Conservation (phyloP, 1,140 invertebrate genomes). For the Ostrea denselamellosa region DNA sequence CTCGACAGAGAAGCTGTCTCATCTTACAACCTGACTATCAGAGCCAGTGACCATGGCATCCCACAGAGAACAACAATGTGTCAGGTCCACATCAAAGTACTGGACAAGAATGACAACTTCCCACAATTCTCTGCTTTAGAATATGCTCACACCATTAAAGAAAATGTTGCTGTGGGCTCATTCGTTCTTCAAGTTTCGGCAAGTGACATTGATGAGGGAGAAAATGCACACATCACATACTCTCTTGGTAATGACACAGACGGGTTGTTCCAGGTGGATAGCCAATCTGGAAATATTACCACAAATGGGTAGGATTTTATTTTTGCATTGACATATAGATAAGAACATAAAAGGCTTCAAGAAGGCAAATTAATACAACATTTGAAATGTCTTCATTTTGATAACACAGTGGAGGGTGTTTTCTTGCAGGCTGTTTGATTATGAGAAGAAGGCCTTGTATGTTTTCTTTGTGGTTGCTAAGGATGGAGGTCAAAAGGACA, state of each 20-base stretch:
- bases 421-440: slow-evolving; percentile 86
- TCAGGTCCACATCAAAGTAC: slow-evolving; percentile 59
- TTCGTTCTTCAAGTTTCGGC: slow-evolving; percentile 84
- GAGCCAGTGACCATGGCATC: slow-evolving; percentile 82
- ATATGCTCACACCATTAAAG: slow-evolving; percentile 80
- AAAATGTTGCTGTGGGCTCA: slow-evolving; percentile 66
- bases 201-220: slow-evolving; percentile 88
- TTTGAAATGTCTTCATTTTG: background rate
- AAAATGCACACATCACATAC: slow-evolving; percentile 83
- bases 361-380: background rate
- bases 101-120: slow-evolving; percentile 71
- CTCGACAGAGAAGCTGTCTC: slow-evolving; percentile 91
- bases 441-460: slow-evolving; percentile 88
- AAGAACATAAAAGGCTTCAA: background rate
- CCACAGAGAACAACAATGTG: slow-evolving; percentile 46
- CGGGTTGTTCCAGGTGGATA: slow-evolving; percentile 72
- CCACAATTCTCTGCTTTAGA: slow-evolving; percentile 57
- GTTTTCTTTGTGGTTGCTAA: slow-evolving; percentile 92
- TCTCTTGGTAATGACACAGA: slow-evolving; percentile 78
- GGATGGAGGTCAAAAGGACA: slow-evolving; percentile 84
- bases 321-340: background rate
- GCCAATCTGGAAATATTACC: slow-evolving; percentile 68
- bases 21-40: slow-evolving; percentile 89
- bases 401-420: background rate
- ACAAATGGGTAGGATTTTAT: slow-evolving; percentile 78